Base-by-base conservation (phyloP, 2,888 invertebrate genomes). In the Argyra leucocephala region DNA sequence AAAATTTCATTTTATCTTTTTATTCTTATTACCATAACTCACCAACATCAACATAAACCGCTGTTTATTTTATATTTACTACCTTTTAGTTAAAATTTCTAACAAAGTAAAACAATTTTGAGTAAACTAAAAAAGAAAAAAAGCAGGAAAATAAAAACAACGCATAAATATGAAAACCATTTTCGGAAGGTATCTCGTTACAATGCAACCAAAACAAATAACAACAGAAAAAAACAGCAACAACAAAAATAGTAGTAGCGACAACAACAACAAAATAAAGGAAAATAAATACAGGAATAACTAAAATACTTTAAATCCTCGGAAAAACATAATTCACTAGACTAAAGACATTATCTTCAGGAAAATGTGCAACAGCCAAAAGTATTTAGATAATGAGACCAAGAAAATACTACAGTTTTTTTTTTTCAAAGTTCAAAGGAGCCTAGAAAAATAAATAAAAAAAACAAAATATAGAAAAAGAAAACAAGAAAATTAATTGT, bases 311-410 rank as follows among this genome's bases (percentile, higher is more conserved):
- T 48, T 48, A 48, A 48, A 48, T 48, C 48, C 48, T 48, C n/a
- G 48, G n/a, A 48, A 48, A 48, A 18, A 18, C 48, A 48, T 48
- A 48, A 48, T 48, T 48, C 48, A 48, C 48, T 15, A 48, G 48
- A 48, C 48, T 48, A 48, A 48, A 48, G 48, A 48, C 48, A 48
- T 48, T 48, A 48, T 48, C 48, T 48, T 5, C 18, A 48, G 48
- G 48, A 48, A 48, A 48, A 48, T 48, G 48, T 48, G 48, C 48
- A 48, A 48, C 48, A 48, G 48, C 48, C 48, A 48, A 48, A 48
- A 48, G 48, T 48, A 48, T 48, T 48, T 48, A 48, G 48, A 18
- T 48, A 48, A 48, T 48, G 48, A 48, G 48, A 48, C 48, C 48
- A 18, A 48, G 18, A 48, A 48, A 48, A 18, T 48, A 48, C 18